Conservation (phyloP, 1,140 invertebrate genomes). For the Fopius arisanus region DNA sequence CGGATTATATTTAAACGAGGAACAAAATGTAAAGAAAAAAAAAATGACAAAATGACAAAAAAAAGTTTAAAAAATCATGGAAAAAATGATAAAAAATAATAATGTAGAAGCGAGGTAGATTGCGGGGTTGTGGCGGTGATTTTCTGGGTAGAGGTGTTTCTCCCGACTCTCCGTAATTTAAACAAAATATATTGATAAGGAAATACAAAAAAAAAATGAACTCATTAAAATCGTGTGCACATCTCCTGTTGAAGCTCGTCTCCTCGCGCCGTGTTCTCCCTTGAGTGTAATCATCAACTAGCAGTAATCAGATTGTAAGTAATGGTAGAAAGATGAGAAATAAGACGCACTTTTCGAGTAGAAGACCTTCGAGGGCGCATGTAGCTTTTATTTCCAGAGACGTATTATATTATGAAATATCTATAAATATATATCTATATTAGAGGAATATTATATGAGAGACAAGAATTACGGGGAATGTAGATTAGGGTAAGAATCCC, state of each 20-base stretch:
- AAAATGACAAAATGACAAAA: not conserved
- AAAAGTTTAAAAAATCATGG: conserved; percentile 1
- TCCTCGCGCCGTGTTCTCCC: conserved; percentile 17
- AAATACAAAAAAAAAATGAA: not conserved
- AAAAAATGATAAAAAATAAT: conserved; percentile 1
- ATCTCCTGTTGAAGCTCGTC: conserved; percentile 1
- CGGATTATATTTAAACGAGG: conserved; percentile 22
- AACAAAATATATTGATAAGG: conserved; percentile 30
- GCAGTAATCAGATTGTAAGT: conserved; percentile 48
- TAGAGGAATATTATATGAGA: not conserved
- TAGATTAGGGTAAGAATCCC: not conserved
- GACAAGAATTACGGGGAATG: not conserved
- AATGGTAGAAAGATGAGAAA: not conserved
- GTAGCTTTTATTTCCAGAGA: conserved; percentile 46
- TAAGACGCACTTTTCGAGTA: conserved; percentile 40
- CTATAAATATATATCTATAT: conserved; percentile 18
- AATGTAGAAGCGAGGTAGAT: conserved; percentile 12
- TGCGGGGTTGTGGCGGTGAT: conserved; percentile 12
- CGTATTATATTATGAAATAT: conserved; percentile 36
- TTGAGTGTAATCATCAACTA: conserved; percentile 42
- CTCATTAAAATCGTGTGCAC: not conserved
- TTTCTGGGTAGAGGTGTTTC: conserved; percentile 12
- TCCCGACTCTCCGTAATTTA: conserved; percentile 8
- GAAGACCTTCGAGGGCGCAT: conserved; percentile 43
- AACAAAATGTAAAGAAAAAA: conserved; percentile 23